Conservation (phyloP, 2,888 invertebrate species). For the Polyploca ridens region DNA sequence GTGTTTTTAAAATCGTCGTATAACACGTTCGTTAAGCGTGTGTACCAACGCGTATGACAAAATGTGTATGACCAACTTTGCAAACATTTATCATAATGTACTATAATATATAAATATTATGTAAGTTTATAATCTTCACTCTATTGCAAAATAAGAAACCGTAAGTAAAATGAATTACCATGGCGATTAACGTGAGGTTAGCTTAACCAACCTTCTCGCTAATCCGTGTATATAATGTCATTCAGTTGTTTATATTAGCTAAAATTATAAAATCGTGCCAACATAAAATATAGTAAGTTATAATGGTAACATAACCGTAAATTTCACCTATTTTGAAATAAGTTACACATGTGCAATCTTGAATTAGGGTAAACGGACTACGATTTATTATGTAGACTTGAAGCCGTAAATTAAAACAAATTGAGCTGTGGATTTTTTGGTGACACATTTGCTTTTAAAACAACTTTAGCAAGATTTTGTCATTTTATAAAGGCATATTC, state of each 20-base stretch:
- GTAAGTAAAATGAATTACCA: not conserved
- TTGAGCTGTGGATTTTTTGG: not conserved
- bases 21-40: too few relatives aligned
- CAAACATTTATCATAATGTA: too few relatives aligned
- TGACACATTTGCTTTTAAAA: not conserved
- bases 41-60: too few relatives aligned
- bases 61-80: too few relatives aligned
- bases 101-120: not conserved
- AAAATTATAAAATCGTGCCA: too few relatives aligned
- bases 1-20: too few relatives aligned
- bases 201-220: not conserved
- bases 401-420: not conserved
- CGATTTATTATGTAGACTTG: not conserved
- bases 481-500: too few relatives aligned
- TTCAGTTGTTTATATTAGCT: not conserved
- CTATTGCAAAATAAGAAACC: not conserved
- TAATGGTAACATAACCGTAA: not conserved
- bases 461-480: too few relatives aligned
- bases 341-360: constrained; percentile 2
- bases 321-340: constrained; percentile 1
- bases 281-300: too few relatives aligned
- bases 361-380: not conserved
- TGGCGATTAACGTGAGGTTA: not conserved
- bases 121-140: not conserved
- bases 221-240: not conserved